Percentiles rank a stretch among this genome's conserved stretches.
Evolutionary conservation across 2,797 vertebrate genomes (phyloP).

Genomic region (Amblyopsis hoosieri): DNA sequence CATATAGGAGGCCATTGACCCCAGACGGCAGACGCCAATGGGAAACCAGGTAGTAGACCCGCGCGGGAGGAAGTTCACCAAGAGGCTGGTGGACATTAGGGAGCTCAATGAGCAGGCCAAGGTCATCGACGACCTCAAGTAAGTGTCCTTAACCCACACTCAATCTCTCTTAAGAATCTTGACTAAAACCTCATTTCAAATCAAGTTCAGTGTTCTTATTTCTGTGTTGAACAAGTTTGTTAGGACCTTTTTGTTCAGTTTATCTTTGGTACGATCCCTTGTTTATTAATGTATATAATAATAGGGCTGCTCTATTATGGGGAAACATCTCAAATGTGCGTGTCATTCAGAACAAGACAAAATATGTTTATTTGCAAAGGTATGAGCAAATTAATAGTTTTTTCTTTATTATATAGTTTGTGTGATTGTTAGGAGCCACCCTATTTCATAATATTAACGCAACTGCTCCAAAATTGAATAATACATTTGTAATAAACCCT

Average conservation of each 20-base stretch:
- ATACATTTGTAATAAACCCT: no score
- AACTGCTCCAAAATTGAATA: no score
- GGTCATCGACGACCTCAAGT: constrained; percentile 99
- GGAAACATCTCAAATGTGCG: no score
- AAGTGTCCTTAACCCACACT: constrained; percentile 21
- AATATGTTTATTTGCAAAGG: background rate
- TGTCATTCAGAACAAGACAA: background rate
- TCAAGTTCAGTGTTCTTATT: background rate
- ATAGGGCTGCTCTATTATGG: no score
- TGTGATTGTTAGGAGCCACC: no score
- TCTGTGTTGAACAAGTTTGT: no score
- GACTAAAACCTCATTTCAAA: background rate
- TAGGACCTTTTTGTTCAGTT: no score
- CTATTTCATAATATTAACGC: no score
- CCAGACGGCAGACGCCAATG: constrained; percentile 80
- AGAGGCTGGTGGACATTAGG: constrained; percentile 94
- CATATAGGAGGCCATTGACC: constrained; percentile 87
- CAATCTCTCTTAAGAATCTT: background rate
- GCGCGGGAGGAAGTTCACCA: constrained; percentile 89
- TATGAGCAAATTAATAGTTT: background rate
- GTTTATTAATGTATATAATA: no score
- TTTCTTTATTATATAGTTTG: no score
- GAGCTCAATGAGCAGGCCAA: constrained; percentile 98
- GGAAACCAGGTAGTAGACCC: constrained; percentile 84
- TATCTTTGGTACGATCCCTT: no score